A percentile compares a stretch with the other conserved stretches of the same genome.
These are phyloP conservation scores for Pteronura brasiliensis DNA, from an alignment of 2,113 vertebrate genomes.

Conservation along the genomic window DNA sequence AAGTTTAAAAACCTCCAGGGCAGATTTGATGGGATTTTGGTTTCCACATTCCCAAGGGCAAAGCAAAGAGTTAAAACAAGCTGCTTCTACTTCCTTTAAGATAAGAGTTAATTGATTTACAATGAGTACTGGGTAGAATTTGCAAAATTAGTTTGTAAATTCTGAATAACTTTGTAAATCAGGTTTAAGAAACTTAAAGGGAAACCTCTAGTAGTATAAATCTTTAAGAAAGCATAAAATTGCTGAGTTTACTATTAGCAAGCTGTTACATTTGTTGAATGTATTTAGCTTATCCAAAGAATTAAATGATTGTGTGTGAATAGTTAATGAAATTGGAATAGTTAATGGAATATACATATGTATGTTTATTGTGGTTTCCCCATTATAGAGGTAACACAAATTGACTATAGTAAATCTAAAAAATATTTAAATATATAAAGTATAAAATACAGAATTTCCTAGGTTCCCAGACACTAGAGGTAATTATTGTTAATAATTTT, in stretches of 20 bases:
- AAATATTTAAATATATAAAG: background rate
- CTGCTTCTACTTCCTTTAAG: background rate
- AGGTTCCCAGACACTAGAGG: background rate
- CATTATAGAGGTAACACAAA: background rate
- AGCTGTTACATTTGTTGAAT: background rate
- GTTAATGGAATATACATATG: background rate
- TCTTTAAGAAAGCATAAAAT: background rate
- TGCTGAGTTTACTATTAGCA: background rate
- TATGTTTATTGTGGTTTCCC: background rate
- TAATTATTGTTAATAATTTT: background rate
- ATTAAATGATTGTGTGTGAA: background rate
- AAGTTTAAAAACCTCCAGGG: fast-evolving
- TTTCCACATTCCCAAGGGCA: background rate
- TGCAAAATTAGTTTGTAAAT: slow-evolving; percentile 30
- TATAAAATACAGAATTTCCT: background rate
- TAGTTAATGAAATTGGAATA: background rate
- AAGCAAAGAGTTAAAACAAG: background rate
- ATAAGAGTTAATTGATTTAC: slow-evolving; percentile 31
- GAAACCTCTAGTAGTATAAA: background rate
- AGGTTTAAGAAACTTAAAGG: background rate
- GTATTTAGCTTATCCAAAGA: background rate
- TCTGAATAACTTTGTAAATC: background rate
- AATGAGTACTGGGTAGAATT: background rate
- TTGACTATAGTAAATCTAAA: background rate
- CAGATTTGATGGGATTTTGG: background rate